phyloP scores from a whole-genome alignment of 2,113 vertebrate genomes.

The Hypomesus transpacificus region DNA sequence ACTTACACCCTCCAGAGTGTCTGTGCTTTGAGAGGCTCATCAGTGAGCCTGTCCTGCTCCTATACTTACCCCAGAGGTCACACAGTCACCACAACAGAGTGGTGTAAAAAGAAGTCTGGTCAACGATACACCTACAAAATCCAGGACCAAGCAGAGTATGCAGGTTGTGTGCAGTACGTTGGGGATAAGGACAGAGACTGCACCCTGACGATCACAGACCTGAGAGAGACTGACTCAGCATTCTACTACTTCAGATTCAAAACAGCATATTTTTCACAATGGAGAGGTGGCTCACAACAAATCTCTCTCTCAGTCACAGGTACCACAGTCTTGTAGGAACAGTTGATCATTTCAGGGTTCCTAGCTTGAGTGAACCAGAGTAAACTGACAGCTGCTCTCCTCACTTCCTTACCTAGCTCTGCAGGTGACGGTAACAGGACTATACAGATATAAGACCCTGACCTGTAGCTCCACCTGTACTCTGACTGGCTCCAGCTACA shows the following conservation, averaged over 20 bases:
- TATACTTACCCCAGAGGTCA: background rate
- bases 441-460: background rate
- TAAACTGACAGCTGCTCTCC: too few species aligned
- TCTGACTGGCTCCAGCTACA: background rate
- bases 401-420: conserved; percentile 3
- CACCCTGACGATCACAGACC: background rate
- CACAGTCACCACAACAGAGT: background rate
- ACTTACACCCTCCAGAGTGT: conserved; percentile 4
- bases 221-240: conserved; percentile 33
- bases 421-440: conserved; percentile 4
- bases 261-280: background rate
- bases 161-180: background rate
- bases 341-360: too few species aligned
- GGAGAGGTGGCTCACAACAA: background rate
- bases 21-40: conserved; percentile 8
- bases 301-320: conserved; percentile 6
- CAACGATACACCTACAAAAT: background rate
- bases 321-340: background rate
- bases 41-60: conserved; percentile 7
- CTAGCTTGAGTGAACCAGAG: too few species aligned
- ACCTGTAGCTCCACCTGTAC: conserved; percentile 26
- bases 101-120: background rate
- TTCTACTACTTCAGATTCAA: conserved; percentile 27
- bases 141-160: background rate
- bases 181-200: background rate